phyloP scores from a whole-genome alignment of 1,140 invertebrate species.

The Ips typographus region DNA sequence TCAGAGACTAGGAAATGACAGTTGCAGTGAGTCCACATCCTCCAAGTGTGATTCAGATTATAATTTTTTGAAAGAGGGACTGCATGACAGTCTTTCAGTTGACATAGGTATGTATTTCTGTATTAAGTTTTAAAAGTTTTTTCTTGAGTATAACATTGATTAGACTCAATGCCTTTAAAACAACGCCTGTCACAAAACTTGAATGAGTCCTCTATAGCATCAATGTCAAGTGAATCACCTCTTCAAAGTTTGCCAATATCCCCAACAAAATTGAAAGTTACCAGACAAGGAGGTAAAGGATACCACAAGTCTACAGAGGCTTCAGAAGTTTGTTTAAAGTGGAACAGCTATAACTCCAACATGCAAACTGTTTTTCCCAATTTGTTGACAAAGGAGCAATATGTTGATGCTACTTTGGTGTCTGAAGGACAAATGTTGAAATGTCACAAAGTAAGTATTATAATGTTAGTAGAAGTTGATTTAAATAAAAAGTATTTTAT shows the following conservation, averaged over 20 bases:
- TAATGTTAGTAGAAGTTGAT: not conserved
- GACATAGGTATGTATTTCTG: not conserved
- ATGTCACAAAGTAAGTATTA: conserved; percentile 51
- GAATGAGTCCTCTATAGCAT: not conserved
- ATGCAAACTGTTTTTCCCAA: conserved; percentile 62
- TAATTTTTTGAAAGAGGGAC: not conserved
- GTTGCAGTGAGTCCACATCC: not conserved
- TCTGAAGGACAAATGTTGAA: conserved; percentile 56
- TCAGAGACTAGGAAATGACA: conserved; percentile 1
- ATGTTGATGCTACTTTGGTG: conserved; percentile 60
- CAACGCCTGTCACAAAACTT: conserved; percentile 38
- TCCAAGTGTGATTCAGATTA: too few species aligned
- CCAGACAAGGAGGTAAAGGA: conserved; percentile 33
- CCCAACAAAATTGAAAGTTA: conserved; percentile 47
- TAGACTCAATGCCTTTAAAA: conserved; percentile 46
- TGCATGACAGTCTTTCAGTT: not conserved
- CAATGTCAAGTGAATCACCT: conserved; percentile 21
- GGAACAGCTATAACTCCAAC: conserved; percentile 73
- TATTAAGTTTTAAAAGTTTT: conserved; percentile 3
- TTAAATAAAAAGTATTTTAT: not conserved
- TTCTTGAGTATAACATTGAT: conserved; percentile 11
- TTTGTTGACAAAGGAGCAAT: conserved; percentile 56
- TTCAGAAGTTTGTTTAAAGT: conserved; percentile 62
- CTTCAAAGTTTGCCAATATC: conserved; percentile 45
- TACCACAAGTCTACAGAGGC: conserved; percentile 35